Base-by-base conservation (phyloP, 2,113 vertebrate species). In the Sander lucioperca region DNA sequence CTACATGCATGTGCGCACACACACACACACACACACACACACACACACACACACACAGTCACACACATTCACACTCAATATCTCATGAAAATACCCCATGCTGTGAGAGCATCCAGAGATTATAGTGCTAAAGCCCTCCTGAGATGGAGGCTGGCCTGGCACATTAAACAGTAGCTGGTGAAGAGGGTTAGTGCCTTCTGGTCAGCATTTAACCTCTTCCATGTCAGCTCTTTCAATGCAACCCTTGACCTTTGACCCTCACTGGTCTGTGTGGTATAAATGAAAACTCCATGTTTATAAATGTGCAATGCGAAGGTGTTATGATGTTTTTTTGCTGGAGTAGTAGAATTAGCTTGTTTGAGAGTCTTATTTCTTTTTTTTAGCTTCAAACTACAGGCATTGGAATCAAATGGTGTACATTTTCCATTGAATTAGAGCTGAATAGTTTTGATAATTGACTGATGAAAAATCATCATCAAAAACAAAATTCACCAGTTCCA, bases 121-220 rank as follows among this genome's bases (percentile, higher is more conserved):
- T 90, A 88, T 59, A 7, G 74, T 1, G 39, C 76, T 74, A 71
- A 89, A 88, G 63, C 68, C 70, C 48, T 84, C 45, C 70, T 54
- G 78, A 82, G 86, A 84, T 64, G 74, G 74, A 86, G 67, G 83
- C 84, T 87, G 88, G 88, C 71, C 82, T 25, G 77, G 78, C 88
- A 87, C 85, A 58, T 68, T 79, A 59, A 14, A n/a, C 51, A 14
- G 30, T 13, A 47, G 69, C 57, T 23, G 25, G 45, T 72, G 64
- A 66, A 82, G 68, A 80, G 74, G 39, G 48, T 66, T 61, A 16
- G 51, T 19, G 54, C 83, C 82, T 73, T 76, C 51, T 67, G 48
- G 19, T 69, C 13, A 6, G n/a, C 53, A 62, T 75, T 77, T 78
- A 43, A 81, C 82, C 62, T 70, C 45, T 12, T 62, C 69, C 47